phyloP scores from a whole-genome alignment of 2,113 vertebrate species.

The Xyliphius kryptos region DNA sequence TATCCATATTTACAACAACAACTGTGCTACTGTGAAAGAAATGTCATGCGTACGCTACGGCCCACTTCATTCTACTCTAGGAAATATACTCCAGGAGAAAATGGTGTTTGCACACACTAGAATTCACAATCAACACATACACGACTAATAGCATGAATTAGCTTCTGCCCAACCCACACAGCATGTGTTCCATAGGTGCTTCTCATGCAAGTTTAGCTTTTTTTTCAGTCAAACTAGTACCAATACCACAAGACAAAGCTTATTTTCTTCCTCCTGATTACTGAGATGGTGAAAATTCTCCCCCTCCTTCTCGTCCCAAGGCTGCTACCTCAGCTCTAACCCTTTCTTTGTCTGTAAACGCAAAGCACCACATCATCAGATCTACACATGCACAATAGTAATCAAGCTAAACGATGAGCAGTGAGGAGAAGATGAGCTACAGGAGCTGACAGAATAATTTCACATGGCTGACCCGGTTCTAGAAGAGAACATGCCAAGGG shows the following conservation, averaged over 20 bases:
- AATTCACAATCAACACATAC: neutral
- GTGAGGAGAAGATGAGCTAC: neutral
- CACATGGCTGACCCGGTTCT: neutral
- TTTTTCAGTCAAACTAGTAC: neutral
- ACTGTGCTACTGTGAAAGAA: neutral
- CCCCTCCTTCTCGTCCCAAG: neutral
- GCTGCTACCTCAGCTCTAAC: constrained; percentile 3
- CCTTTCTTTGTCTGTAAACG: neutral
- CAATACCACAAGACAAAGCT: neutral
- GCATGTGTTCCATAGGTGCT: neutral
- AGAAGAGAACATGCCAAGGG: neutral
- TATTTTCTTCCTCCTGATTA: neutral
- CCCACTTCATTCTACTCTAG: constrained; percentile 6
- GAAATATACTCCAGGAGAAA: too few species aligned
- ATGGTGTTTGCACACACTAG: neutral
- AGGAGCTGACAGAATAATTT: neutral
- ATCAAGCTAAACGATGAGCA: neutral
- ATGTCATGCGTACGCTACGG: neutral
- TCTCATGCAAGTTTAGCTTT: neutral
- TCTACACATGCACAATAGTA: neutral
- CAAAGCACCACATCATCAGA: constrained; percentile 12
- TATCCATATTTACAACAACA: neutral
- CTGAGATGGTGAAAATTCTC: neutral
- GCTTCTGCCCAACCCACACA: constrained; percentile 1
- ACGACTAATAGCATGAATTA: neutral